Conservation (phyloP, 2,888 invertebrate genomes). For the Merodon equestris region DNA sequence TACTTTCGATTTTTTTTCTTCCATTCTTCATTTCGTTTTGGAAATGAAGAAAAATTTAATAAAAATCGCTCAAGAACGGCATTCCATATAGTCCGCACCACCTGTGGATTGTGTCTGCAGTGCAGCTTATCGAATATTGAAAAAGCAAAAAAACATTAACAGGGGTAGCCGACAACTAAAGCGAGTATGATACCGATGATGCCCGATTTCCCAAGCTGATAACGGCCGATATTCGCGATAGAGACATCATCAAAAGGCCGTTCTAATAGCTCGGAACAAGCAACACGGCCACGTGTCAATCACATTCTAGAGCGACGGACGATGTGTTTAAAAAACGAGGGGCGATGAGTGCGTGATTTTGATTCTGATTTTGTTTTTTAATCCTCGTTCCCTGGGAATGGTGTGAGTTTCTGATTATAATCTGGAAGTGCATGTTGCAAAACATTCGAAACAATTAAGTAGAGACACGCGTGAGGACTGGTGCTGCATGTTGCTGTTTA, state of each 20-base stretch:
- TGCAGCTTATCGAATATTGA: conserved; percentile 41
- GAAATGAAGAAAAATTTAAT: conserved; percentile 26
- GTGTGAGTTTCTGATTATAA: conserved; percentile 55
- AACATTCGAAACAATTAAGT: conserved; percentile 78
- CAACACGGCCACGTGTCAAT: conserved; percentile 63
- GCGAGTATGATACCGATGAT: conserved; percentile 19
- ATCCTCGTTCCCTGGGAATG: background rate
- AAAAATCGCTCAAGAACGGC: conserved; percentile 5
- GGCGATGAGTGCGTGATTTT: no score
- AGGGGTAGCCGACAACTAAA: conserved; percentile 3
- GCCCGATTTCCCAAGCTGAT: conserved; percentile 64
- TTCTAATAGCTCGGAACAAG: conserved; percentile 1
- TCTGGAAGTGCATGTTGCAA: conserved; percentile 74
- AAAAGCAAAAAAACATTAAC: conserved; percentile 6
- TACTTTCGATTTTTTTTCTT: conserved; percentile 3
- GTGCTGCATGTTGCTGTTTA: conserved; percentile 47
- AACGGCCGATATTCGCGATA: conserved; percentile 20
- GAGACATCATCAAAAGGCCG: conserved; percentile 20
- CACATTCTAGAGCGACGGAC: conserved; percentile 19
- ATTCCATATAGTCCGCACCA: no score
- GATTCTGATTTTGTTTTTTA: no score
- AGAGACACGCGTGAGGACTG: conserved; percentile 74
- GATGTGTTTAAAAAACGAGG: background rate
- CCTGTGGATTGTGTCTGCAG: conserved; percentile 60
- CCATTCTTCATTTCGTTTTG: conserved; percentile 7